Evolutionary conservation across 2,797 vertebrate species (phyloP), one percentile per base, ranked within the genome.

Genomic region (Bucorvus abyssinicus): DNA sequence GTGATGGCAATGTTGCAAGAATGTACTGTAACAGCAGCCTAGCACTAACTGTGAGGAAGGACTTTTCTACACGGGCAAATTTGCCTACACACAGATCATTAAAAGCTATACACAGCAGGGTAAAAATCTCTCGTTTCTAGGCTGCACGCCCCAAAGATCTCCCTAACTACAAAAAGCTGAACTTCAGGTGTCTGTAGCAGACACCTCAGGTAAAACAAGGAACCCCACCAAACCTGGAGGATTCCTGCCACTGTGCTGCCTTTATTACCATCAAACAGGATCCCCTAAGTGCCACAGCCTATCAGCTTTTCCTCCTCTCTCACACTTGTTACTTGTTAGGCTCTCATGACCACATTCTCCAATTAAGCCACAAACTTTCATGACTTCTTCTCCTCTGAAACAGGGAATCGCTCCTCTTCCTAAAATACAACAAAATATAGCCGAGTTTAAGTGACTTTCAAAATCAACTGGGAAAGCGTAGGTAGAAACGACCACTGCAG

Each of bases 1-100:
- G 45, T 23, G 80, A 69, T 22, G 55, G 19, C 13, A 74, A 13
- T 6, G 1, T 18, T 57, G 67, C 32, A 87, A 70, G 44, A 79
- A 53, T 0, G 0, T 20, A 40, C 12, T 38, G 44, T 32, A 49
- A 67, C 0, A 0, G 67, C n/a, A 89, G n/a, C 27, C 20, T 79
- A 5, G 3, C 3, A 7, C 22, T 40, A 26, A 55, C 34, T 3
- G 7, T 12, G 9, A 60, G 23, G 70, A 90, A 26, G 12, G 34
- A 53, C 74, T 69, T 84, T 44, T n/a, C n/a, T 65, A 44, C 7
- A 4, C 7, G 27, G 12, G 24, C 19, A 83, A 56, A 84, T 56
- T 27, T 64, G 9, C 24, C 52, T 63, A 11, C 32, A 9, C 26
- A 50, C 7, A 69, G 50, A 59, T 59, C 23, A 22, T 12, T 64